Conservation (phyloP, 2,113 vertebrate species). For the Anhinga rufa region DNA sequence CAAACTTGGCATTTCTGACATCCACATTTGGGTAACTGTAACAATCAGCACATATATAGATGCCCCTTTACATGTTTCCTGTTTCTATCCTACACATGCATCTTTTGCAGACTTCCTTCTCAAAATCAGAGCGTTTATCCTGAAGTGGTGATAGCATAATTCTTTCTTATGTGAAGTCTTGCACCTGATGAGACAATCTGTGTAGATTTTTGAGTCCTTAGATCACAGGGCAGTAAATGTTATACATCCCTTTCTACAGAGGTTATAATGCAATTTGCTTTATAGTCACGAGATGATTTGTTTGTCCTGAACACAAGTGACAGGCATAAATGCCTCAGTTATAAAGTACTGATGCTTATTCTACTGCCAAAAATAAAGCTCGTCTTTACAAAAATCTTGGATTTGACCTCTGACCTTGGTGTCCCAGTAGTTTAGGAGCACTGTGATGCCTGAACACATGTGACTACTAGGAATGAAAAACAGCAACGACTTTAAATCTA, state of each 20-base stretch:
- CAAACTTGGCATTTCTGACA: background rate
- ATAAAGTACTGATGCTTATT: background rate
- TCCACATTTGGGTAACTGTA: background rate
- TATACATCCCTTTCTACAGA: background rate
- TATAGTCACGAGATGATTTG: background rate
- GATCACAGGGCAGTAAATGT: background rate
- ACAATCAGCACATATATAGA: background rate
- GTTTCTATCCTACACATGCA: background rate
- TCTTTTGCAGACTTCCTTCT: background rate
- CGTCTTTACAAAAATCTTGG: background rate
- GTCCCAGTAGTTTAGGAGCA: background rate
- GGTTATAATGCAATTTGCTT: background rate
- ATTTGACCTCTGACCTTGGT: background rate
- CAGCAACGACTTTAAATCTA: background rate
- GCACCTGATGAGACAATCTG: background rate
- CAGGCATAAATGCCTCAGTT: background rate
- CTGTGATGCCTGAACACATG: background rate
- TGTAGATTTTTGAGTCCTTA: background rate
- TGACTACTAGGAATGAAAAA: background rate
- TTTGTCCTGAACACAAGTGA: background rate
- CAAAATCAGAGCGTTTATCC: background rate
- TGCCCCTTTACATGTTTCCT: background rate
- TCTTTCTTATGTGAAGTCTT: background rate
- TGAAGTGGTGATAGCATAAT: background rate
- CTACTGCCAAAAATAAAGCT: background rate